Base-by-base conservation (phyloP, 2,797 vertebrate species). In the Podarcis lilfordi region DNA sequence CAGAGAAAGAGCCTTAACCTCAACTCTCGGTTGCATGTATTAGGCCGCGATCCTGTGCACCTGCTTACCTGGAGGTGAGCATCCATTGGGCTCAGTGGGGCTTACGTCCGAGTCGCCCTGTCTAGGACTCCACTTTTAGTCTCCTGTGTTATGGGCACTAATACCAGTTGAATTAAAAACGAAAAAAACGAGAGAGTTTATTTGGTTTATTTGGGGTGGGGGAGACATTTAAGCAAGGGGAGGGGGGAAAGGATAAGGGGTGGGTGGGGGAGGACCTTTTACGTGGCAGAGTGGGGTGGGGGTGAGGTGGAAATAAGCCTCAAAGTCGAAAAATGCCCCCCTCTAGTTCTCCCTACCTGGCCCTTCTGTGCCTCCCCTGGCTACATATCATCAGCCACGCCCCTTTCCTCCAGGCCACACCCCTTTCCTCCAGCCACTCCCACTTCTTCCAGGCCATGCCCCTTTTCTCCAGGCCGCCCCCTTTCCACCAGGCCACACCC, bases 11-110 rank as follows among this genome's bases (percentile, higher is more conserved):
- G 59, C 61, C 59, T 8, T 40, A 74, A 61, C 4, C n/a, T 85
- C 35, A 72, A 61, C 50, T 25, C 55, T 87, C 3, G n/a, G 85
- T n/a, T 69, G 85, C 76, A 79, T 86, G 84, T 29, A 68, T 74
- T 74, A 32, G 29, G 64, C 64, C 40, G 19, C 59, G 32, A n/a
- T 68, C 59, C 32, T 55, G 74, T 11, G 37, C n/a, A 13, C 35
- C 50, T 50, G 55, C n/a, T 72, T 84, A 27, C 35, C 77, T 35
- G 32, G 45, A 35, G n/a, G n/a, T 35, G 27, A 74, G 45, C 17
- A 45, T 50, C 72, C 3, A 29, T 10, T 32, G 61, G 40, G 23
- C 55, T 9, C 17, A 13, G 9, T 3, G 45, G 29, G 50, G 35
- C 35, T 61, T 23, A 5, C 15, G n/a, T 81, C 50, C 3, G 10